Conservation (phyloP, 23 tunicate species). For the Corella eumyota region DNA sequence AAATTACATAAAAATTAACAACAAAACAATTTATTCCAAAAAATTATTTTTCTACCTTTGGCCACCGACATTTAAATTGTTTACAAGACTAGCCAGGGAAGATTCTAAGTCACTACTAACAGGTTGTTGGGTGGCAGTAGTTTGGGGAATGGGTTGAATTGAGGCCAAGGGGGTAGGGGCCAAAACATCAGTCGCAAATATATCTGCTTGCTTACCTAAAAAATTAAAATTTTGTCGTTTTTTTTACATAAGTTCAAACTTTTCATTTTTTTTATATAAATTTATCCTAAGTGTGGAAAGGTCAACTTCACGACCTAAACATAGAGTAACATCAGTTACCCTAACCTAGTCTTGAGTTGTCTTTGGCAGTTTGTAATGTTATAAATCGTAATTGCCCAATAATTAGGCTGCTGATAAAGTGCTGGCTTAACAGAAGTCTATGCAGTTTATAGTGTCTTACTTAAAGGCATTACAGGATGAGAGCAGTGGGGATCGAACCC, state of each 20-base stretch:
- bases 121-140: slow-evolving; percentile 1
- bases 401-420: too few species aligned
- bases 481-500: too few species aligned
- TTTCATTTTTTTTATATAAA: neutral
- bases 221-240: neutral
- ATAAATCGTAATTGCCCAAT: too few species aligned
- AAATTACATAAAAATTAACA: neutral
- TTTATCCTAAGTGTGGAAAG: too few species aligned
- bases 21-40: too few species aligned
- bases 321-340: too few species aligned
- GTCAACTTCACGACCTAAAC: too few species aligned
- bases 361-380: too few species aligned
- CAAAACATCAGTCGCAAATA: neutral
- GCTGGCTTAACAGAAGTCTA: too few species aligned
- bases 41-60: slow-evolving; percentile 1
- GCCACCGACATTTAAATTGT: slow-evolving; percentile 46
- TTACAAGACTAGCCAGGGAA: slow-evolving; percentile 66
- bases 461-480: too few species aligned
- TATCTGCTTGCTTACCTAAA: neutral
- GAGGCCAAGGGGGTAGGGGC: neutral
- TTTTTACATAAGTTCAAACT: neutral
- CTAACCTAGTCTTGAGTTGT: too few species aligned
- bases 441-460: too few species aligned
- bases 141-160: neutral
- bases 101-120: slow-evolving; percentile 21